These are phyloP conservation scores for Tyrannus savana DNA, from an alignment of 2,113 vertebrate species.

Conservation along the genomic window DNA sequence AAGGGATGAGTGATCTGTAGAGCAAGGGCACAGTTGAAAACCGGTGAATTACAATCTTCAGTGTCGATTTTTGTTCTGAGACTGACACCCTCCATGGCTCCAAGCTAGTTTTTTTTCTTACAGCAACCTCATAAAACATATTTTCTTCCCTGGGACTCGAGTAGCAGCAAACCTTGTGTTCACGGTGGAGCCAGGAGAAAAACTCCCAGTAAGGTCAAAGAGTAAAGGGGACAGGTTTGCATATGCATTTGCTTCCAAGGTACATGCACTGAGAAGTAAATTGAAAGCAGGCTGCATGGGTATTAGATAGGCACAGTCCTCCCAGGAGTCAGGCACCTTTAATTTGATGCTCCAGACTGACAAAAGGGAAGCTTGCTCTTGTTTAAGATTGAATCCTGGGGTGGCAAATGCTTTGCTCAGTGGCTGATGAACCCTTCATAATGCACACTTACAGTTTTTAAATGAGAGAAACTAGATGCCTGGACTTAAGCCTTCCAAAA, in stretches of 20 bases:
- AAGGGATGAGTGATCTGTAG: background rate
- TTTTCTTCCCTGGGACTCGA: background rate
- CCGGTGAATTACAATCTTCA: background rate
- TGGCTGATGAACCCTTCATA: background rate
- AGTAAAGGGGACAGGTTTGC: background rate
- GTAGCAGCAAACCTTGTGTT: background rate
- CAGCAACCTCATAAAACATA: background rate
- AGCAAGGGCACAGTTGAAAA: background rate
- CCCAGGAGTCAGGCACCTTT: background rate
- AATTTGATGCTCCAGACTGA: background rate
- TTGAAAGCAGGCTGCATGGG: background rate
- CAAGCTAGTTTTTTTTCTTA: background rate
- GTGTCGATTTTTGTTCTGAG: background rate
- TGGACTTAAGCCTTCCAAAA: background rate
- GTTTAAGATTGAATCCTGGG: background rate
- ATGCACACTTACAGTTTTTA: background rate
- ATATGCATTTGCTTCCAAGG: background rate
- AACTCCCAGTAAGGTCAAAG: background rate
- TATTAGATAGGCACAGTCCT: background rate
- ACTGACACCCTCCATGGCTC: background rate
- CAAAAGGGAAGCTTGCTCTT: background rate
- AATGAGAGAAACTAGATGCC: background rate
- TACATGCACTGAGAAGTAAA: background rate
- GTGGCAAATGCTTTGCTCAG: background rate
- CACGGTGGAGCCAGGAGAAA: background rate